Evolutionary conservation across 2,797 vertebrate species (phyloP).

Genomic region (Ceyx erithaca): DNA sequence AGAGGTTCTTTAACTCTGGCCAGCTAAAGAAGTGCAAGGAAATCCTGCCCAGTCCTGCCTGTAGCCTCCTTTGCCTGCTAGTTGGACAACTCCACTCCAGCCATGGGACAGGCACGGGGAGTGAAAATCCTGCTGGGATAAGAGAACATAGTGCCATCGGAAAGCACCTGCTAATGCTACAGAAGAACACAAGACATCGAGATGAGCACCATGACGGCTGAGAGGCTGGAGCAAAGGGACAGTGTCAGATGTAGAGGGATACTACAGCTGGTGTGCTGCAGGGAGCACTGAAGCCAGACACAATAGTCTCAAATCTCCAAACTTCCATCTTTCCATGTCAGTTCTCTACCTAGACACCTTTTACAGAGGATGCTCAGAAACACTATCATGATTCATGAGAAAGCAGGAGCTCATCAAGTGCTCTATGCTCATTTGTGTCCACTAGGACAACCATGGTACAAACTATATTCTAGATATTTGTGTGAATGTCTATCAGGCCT

Average conservation of each 20-base stretch:
- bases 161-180: neutral
- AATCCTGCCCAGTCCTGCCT: neutral
- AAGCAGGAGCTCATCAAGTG: neutral
- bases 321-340: neutral
- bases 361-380: neutral
- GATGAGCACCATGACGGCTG: neutral
- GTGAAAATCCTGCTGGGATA: neutral
- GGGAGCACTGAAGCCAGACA: neutral
- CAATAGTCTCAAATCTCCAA: neutral
- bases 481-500: neutral
- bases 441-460: neutral
- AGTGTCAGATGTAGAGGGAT: rapidly evolving
- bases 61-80: neutral
- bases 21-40: neutral
- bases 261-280: neutral
- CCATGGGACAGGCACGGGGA: rapidly evolving
- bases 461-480: neutral
- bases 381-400: neutral
- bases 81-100: neutral
- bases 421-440: neutral
- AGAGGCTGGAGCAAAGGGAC: neutral
- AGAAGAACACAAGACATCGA: rapidly evolving
- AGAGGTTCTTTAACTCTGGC: neutral
- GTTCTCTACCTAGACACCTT: neutral
- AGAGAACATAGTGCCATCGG: neutral